phyloP scores from a whole-genome alignment of 1,140 invertebrate genomes.

The Bombus impatiens region DNA sequence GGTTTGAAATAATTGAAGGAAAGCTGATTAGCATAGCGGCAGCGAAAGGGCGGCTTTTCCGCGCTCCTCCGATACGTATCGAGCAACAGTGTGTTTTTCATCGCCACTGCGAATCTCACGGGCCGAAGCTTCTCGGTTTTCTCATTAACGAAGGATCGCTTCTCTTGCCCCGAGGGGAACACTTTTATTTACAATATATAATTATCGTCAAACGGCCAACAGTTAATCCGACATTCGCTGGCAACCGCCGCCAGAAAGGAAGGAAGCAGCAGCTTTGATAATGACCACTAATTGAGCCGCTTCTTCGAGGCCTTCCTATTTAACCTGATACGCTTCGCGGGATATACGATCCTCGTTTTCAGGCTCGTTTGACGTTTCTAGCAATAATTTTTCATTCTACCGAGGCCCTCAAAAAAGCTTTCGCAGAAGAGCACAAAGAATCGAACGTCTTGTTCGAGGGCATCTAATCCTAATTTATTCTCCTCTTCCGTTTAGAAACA shows the following conservation, averaged over 20 bases:
- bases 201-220: conserved; percentile 59
- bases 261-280: conserved; percentile 63
- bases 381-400: too few relatives aligned
- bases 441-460: too few relatives aligned
- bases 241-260: conserved; percentile 46
- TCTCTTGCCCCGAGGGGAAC: conserved; percentile 2
- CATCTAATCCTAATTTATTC: too few relatives aligned
- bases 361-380: neutral
- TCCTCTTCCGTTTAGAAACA: too few relatives aligned
- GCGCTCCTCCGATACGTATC: conserved; percentile 18
- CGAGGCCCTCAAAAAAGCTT: too few relatives aligned
- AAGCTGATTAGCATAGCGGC: conserved; percentile 58
- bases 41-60: conserved; percentile 17
- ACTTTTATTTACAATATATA: conserved; percentile 62
- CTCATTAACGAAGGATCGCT: conserved; percentile 60
- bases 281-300: conserved; percentile 71
- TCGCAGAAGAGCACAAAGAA: too few relatives aligned
- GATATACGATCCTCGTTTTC: conserved; percentile 52
- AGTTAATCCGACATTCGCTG: conserved; percentile 48
- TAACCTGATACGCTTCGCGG: conserved; percentile 48
- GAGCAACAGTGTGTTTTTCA: conserved; percentile 50
- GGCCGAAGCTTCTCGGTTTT: conserved; percentile 46
- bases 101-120: conserved; percentile 6
- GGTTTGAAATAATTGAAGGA: conserved; percentile 58
- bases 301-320: conserved; percentile 64